phyloP scores from a whole-genome alignment of 2,888 invertebrate species.

The Ptychoptera contaminata region DNA sequence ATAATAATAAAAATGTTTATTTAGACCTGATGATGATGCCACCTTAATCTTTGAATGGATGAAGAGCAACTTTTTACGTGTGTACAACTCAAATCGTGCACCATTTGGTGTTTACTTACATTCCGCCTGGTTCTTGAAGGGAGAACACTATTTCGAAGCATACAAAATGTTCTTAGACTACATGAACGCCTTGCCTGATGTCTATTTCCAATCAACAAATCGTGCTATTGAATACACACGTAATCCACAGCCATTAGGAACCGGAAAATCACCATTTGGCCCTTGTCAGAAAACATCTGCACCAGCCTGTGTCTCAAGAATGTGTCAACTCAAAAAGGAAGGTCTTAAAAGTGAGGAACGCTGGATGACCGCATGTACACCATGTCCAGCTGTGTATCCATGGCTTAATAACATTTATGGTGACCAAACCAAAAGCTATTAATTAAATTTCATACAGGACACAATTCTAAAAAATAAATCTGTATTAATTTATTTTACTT shows the following conservation, averaged over 20 bases:
- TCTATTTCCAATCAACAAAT: constrained; percentile 36
- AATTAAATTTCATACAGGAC: too few relatives aligned
- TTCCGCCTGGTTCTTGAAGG: constrained; percentile 42
- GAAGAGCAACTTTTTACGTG: constrained; percentile 42
- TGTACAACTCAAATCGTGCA: constrained; percentile 45
- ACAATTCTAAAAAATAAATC: too few relatives aligned
- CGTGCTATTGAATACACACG: constrained; percentile 22
- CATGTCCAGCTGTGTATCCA: constrained; percentile 36
- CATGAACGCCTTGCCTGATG: constrained; percentile 36
- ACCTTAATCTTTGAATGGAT: constrained; percentile 40
- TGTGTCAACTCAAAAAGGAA: constrained; percentile 21
- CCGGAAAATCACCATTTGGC: constrained; percentile 13
- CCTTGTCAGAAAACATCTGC: constrained; percentile 18
- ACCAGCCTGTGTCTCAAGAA: constrained; percentile 17
- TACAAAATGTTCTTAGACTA: constrained; percentile 39
- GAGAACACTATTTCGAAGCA: constrained; percentile 33
- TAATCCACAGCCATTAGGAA: constrained; percentile 22
- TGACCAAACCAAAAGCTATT: not conserved
- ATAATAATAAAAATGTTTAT: not conserved
- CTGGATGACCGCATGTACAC: constrained; percentile 34
- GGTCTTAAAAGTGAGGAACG: constrained; percentile 22
- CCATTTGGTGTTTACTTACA: constrained; percentile 53
- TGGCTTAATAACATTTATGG: constrained; percentile 40
- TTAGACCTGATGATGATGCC: constrained; percentile 25
- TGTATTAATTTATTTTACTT: too few relatives aligned